Conservation (phyloP, 2,113 vertebrate genomes). For the Pachycephala philippinensis region DNA sequence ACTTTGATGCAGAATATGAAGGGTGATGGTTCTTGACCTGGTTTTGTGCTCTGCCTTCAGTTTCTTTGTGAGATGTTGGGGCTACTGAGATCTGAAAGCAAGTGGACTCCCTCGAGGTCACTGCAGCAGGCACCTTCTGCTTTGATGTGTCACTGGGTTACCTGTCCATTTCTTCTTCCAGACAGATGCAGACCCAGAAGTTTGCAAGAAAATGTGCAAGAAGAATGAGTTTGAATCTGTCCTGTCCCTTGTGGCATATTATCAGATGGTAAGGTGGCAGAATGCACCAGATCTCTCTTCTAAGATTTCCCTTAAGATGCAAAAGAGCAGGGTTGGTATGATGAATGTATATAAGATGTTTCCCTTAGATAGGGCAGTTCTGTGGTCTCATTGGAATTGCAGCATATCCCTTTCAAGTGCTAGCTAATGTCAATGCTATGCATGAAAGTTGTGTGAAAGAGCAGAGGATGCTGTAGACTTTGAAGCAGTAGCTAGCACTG, state of each 20-base stretch:
- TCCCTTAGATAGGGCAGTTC: background rate
- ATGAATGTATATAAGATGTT: background rate
- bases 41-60: background rate
- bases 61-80: background rate
- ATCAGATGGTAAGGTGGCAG: constrained; percentile 89
- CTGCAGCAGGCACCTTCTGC: background rate
- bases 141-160: background rate
- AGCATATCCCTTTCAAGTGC: background rate
- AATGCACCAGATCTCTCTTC: background rate
- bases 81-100: background rate
- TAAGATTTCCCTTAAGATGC: background rate
- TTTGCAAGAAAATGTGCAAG: constrained; percentile 97
- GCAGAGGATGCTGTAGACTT: background rate
- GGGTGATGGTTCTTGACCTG: background rate
- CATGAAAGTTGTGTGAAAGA: background rate
- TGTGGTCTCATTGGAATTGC: background rate
- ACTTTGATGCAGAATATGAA: background rate
- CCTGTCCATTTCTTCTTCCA: constrained; percentile 63
- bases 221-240: constrained; percentile 86
- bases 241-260: constrained; percentile 91
- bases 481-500: background rate
- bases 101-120: background rate
- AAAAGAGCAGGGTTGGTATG: background rate
- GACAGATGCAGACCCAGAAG: constrained; percentile 97
- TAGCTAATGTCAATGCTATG: background rate